These are phyloP conservation scores for Epinotia ramella DNA, from an alignment of 2,888 invertebrate genomes.

Conservation along the genomic window DNA sequence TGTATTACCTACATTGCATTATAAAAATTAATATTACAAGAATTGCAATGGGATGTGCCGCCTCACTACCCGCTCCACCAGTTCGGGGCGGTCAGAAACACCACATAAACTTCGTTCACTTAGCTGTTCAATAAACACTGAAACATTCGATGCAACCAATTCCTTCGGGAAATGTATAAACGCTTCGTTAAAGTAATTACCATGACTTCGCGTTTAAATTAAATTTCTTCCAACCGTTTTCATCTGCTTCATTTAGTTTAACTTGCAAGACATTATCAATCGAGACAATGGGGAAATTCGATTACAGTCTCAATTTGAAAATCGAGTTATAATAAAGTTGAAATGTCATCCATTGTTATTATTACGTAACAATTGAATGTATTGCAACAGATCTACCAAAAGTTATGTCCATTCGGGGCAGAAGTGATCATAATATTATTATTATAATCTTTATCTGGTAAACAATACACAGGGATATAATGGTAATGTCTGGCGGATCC, in stretches of 20 bases:
- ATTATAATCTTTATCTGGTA: too few species aligned
- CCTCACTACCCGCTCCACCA: too few species aligned
- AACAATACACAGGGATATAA: too few species aligned
- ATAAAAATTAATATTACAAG: too few species aligned
- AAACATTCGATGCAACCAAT: not conserved
- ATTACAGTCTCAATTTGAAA: conserved; percentile 2
- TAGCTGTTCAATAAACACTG: not conserved
- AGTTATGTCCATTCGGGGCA: too few species aligned
- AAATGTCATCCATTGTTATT: conserved; percentile 17
- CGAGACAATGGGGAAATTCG: conserved; percentile 22
- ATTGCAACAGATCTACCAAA: not conserved
- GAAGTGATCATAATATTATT: too few species aligned
- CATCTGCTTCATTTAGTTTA: not conserved
- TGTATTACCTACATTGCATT: too few species aligned
- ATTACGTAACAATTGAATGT: not conserved
- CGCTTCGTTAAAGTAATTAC: not conserved
- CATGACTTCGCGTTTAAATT: not conserved
- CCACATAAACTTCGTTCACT: too few species aligned
- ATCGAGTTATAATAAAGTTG: conserved; percentile 16
- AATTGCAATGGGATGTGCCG: too few species aligned
- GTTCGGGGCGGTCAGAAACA: too few species aligned
- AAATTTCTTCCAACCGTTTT: not conserved
- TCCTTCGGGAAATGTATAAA: not conserved
- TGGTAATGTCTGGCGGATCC: too few species aligned
- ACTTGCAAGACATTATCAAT: conserved; percentile 5